Conservation (phyloP, 2,113 vertebrate genomes). For the Bettongia penicillata region DNA sequence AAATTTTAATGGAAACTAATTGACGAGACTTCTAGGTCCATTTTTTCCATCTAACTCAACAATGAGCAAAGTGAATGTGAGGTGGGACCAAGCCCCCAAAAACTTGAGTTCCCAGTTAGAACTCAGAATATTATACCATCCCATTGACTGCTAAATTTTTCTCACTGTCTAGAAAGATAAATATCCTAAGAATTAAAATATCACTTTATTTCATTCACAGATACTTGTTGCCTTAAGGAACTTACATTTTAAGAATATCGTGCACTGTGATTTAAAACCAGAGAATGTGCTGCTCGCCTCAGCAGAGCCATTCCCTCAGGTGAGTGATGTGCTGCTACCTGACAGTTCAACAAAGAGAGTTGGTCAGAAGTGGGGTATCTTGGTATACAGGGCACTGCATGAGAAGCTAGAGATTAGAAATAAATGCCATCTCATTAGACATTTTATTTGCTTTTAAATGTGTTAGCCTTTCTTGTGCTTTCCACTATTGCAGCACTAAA, state of each 20-base stretch:
- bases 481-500: neutral
- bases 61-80: neutral
- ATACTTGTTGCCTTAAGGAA: constrained; percentile 98
- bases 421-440: neutral
- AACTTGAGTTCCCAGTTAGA: neutral
- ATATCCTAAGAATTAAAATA: constrained; percentile 35
- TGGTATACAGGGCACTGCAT: neutral
- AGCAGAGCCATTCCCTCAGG: constrained; percentile 97
- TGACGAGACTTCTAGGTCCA: neutral
- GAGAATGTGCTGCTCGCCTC: constrained; percentile 98
- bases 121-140: neutral
- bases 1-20: neutral
- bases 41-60: neutral
- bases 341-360: neutral
- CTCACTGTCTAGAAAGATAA: neutral
- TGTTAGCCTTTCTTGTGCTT: neutral
- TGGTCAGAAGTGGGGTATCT: neutral
- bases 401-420: neutral
- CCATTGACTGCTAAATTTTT: neutral
- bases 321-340: constrained; percentile 74
- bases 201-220: constrained; percentile 80
- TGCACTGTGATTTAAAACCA: constrained; percentile 99
- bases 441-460: neutral
- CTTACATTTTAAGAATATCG: constrained; percentile 99
- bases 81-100: neutral